Evolutionary conservation across 2,113 vertebrate genomes (phyloP).

Genomic region (Pristiophorus japonicus): DNA sequence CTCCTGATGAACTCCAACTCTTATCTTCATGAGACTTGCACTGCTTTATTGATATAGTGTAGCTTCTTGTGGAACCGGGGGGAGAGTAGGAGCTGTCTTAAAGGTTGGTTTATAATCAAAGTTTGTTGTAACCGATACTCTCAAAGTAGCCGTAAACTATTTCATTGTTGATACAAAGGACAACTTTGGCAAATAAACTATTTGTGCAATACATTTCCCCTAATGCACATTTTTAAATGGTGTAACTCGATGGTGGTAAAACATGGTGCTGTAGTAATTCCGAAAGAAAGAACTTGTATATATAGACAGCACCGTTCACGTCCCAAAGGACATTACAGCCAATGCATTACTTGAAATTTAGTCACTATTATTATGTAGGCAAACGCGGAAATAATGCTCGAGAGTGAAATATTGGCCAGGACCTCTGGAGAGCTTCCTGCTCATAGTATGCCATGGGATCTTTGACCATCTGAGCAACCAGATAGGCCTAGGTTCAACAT

Average conservation of each 20-base stretch:
- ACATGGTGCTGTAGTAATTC: neutral
- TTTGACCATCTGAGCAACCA: too few relatives aligned
- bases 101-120: neutral
- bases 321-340: neutral
- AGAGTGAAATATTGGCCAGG: neutral
- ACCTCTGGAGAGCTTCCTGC: neutral
- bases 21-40: neutral
- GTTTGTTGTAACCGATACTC: neutral
- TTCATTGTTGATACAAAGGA: neutral
- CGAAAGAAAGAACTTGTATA: neutral
- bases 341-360: neutral
- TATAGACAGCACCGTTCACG: neutral
- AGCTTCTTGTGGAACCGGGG: neutral
- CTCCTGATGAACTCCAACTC: neutral
- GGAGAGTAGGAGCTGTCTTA: neutral
- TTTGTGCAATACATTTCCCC: neutral
- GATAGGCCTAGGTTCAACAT: neutral
- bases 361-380: neutral
- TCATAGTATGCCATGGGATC: neutral
- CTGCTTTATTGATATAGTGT: neutral
- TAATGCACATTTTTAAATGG: neutral
- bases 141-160: neutral
- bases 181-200: neutral
- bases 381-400: neutral
- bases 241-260: neutral